Evolutionary conservation across 2,113 vertebrate species (phyloP).

Genomic region (Dicentrarchus labrax): DNA sequence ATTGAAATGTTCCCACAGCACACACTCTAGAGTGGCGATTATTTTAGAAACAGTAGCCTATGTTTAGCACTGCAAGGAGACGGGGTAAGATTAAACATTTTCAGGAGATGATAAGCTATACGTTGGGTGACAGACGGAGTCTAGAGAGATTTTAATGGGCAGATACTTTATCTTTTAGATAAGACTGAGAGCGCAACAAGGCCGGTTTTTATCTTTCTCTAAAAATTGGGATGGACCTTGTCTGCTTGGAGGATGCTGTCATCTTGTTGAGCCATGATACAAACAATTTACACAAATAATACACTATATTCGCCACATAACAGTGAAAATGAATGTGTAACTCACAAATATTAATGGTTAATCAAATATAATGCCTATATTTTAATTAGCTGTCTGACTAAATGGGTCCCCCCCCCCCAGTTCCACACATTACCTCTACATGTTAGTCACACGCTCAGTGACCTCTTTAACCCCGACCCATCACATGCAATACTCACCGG

Average conservation of each 20-base stretch:
- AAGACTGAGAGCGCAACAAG: constrained; percentile 19
- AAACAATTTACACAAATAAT: neutral
- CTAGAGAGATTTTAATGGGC: constrained; percentile 19
- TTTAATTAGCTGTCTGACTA: neutral
- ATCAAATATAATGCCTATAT: neutral
- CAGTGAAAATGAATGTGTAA: neutral
- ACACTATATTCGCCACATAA: neutral
- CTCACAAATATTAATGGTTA: neutral
- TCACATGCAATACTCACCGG: neutral
- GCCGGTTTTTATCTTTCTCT: constrained; percentile 9
- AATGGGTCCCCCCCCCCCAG: neutral
- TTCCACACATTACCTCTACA: neutral
- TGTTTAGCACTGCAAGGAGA: constrained; percentile 58
- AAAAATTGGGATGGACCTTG: constrained; percentile 3
- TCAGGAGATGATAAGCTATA: constrained; percentile 49
- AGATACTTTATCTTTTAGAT: constrained; percentile 59
- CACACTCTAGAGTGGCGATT: constrained; percentile 36
- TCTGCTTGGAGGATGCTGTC: neutral
- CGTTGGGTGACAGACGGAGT: constrained; percentile 14
- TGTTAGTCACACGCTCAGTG: neutral
- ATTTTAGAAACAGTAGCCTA: constrained; percentile 63
- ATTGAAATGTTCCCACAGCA: constrained; percentile 65
- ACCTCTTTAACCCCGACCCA: constrained; percentile 18
- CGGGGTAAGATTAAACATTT: constrained; percentile 23
- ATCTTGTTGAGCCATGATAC: neutral